phyloP scores from a whole-genome alignment of 1,140 invertebrate genomes.

The Hermetia illucens region DNA sequence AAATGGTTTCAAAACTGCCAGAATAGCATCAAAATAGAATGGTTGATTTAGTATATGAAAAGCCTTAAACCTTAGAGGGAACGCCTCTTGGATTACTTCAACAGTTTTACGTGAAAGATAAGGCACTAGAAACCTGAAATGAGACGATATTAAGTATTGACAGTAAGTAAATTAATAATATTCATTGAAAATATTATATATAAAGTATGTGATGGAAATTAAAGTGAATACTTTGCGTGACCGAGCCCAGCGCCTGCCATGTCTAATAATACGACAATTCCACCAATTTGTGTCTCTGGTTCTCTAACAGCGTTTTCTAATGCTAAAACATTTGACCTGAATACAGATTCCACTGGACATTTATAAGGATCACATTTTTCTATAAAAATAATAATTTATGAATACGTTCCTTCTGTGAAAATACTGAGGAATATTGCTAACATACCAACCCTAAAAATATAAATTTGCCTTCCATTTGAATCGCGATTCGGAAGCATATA shows the following conservation, averaged over 20 bases:
- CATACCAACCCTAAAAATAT: constrained; percentile 30
- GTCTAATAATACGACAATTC: constrained; percentile 31
- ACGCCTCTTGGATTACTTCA: constrained; percentile 39
- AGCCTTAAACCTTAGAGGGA: constrained; percentile 42
- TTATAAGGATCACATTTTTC: constrained; percentile 31
- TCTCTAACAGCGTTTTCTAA: constrained; percentile 33
- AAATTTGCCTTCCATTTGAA: constrained; percentile 25
- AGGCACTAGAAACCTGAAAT: constrained; percentile 33
- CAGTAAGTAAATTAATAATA: no score
- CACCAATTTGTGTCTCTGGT: constrained; percentile 32
- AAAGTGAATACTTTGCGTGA: no score
- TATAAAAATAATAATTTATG: constrained; percentile 12
- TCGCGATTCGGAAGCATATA: constrained; percentile 27
- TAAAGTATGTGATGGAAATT: no score
- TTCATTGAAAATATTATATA: no score
- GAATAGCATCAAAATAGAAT: constrained; percentile 42
- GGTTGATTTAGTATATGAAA: constrained; percentile 49
- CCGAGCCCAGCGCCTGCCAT: constrained; percentile 32
- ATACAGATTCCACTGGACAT: constrained; percentile 32
- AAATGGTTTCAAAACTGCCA: constrained; percentile 42
- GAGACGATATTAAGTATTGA: no score
- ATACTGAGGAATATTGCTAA: constrained; percentile 1
- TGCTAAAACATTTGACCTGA: constrained; percentile 31
- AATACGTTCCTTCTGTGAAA: constrained; percentile 1
- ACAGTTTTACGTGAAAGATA: constrained; percentile 31